Base-by-base conservation (phyloP, 2,888 invertebrate genomes). In the Hololepta plana region DNA sequence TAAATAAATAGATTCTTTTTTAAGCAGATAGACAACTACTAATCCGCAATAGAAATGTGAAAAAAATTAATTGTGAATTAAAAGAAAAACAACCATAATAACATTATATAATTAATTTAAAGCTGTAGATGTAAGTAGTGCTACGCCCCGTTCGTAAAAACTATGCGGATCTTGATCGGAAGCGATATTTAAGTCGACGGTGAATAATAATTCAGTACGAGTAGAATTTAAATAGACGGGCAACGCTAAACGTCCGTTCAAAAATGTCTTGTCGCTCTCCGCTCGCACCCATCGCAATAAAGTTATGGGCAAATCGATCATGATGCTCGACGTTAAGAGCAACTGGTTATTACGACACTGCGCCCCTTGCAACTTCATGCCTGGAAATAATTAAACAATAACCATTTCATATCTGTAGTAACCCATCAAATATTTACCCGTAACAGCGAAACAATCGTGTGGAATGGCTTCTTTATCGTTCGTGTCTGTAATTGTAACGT, bases 121-220 rank as follows among this genome's bases (percentile, higher is more conserved):
- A 35, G 82, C 75, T 20, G 88, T 87, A 21, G 95, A 95, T 12
- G 90, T 87, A 46, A 95, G 71, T 22, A 98, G 68, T 24, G 96
- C 96, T 12, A 99, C 96, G 38, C 98, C 98, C 27, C 98, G 67
- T 57, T 98, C 95, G 59, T 95, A 96, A 67, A 98, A 96, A 53
- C 87, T 88, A 53, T 90, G 90, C 28, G 79, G 81, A 47, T 88
- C 88, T 50, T 88, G 85, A 17, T 81, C 82, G 24, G 85, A 72
- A 24, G 84, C 84, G 27, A 91, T 79, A 41, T 85, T 80, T 51
- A 98, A 70, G 44, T 95, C 87, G 30, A 98, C 77, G 0, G 93
- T 93, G 59, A 96, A 96, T 35, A 98, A 62, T 31, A 93, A 65
- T 54, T 95, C 95, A 1, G 84, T 79, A 38, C 95, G 74, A 8